Base-by-base conservation (phyloP, 2,113 vertebrate species). In the Gobius niger region DNA sequence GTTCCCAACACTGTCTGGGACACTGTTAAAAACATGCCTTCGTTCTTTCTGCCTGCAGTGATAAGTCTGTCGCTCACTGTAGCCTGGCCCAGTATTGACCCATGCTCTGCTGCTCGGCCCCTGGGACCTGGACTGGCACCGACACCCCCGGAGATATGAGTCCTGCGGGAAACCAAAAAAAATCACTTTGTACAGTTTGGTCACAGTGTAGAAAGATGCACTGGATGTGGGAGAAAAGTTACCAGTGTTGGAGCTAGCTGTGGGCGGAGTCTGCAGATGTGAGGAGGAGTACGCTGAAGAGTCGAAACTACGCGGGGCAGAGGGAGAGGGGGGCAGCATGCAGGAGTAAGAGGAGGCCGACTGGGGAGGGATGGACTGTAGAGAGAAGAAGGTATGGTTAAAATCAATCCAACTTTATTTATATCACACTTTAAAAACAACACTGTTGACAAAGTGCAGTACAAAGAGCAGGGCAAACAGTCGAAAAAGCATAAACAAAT, bases 41-140 rank as follows among this genome's bases (percentile, higher is more conserved):
- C 62, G 34, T 19, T 1, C 9, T 18, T 15, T 49, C 52, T 59
- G 40, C 68, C 44, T 67, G 46, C 68, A 72, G 51, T 7, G 16
- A 65, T 66, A 76, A 76, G 70, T 73, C 72, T 81, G 64, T 64
- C 18, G 83, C 70, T 91, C 85, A 94, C 82, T 94, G 92, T 83
- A 95, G 87, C 67, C 92, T 86, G 81, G 93, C 89, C 94, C 94
- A 95, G 79, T 94, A 94, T 77, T 94, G 94, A 72, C 90, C 89
- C 82, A 93, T 90, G 81, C 82, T 87, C 67, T 91, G 92, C 24
- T 90, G 91, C 62, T 94, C 92, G 50, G 85, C 80, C 49, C 93
- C 93, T 63, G 93, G 93, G 56, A 94, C 93, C 82, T 94, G 93
- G 54, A 92, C 92, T 1, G 93, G 91, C 70, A 94, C 91, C 18